phyloP scores from a whole-genome alignment of 2,888 invertebrate species.

The Apamea crenata region DNA sequence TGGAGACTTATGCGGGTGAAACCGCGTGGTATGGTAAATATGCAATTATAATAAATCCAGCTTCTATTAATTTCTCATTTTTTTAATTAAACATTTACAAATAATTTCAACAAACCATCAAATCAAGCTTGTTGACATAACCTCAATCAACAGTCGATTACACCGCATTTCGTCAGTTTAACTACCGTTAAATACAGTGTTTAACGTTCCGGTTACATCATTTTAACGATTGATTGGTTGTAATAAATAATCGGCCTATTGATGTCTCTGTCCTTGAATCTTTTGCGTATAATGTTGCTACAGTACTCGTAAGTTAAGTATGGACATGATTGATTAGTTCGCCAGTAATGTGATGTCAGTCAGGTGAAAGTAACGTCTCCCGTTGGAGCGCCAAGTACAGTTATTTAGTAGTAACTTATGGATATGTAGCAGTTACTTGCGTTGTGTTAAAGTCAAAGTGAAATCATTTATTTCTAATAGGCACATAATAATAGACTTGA shows the following conservation, averaged over 20 bases:
- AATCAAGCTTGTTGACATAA: constrained; percentile 52
- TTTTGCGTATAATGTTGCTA: neutral
- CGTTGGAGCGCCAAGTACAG: constrained; percentile 43
- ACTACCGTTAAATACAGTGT: constrained; percentile 58
- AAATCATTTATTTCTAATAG: neutral
- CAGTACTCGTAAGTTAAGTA: constrained; percentile 29
- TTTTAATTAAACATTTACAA: constrained; percentile 31
- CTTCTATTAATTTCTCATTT: neutral
- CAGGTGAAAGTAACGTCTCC: constrained; percentile 52
- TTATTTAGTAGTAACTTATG: constrained; percentile 46
- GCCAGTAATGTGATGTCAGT: constrained; percentile 46
- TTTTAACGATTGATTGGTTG: constrained; percentile 36
- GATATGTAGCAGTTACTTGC: constrained; percentile 40
- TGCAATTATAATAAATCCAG: neutral
- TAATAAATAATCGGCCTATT: constrained; percentile 32
- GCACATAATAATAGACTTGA: too few species aligned
- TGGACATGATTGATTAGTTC: constrained; percentile 46
- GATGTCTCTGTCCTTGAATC: constrained; percentile 35
- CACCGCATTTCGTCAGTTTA: constrained; percentile 51
- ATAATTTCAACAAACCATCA: constrained; percentile 39
- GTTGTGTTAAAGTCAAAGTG: neutral
- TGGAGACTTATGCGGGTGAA: too few species aligned
- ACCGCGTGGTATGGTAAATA: neutral
- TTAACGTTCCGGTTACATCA: constrained; percentile 49
- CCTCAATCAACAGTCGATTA: constrained; percentile 49